Base-by-base conservation (phyloP, 2,113 vertebrate species). In the Sceloporus tristichus region DNA sequence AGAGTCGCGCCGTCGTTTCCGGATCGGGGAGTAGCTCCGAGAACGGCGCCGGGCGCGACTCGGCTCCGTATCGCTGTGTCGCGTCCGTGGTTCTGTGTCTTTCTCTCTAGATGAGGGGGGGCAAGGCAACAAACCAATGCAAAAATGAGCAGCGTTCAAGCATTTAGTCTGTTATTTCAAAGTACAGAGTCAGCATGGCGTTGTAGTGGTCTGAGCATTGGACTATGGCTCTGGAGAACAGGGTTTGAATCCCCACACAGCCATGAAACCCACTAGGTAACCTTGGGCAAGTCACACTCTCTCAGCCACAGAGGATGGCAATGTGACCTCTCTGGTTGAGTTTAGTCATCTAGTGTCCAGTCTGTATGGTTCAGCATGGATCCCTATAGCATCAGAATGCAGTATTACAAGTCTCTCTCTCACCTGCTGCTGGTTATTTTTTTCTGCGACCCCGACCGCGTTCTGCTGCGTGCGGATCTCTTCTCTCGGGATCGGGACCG, bases 1-100 rank as follows among this genome's bases (percentile, higher is more conserved):
- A 0, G 99, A 99, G 92, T 99, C 99, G 34, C 99, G 97, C 90
- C 99, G 97, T 92, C 99, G 96, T 91, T 99, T 99, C 79, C 99
- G 97, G 92, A 99, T 99, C 29, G 99, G 99, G 0, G 99, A 99
- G 92, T 99, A 99, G 95, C 98, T 99, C 91, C 99, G 97, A 62
- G 98, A 99, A 89, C 99, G 98, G 77, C 98, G 97, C 38, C 98
- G 98, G 38, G 98, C 92, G 4, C 98, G 96, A 87, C 97, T 87
- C 1, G 97, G 96, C 83, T 99, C 99, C 0, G 97, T 94, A 71
- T 99, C 99, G 0, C 98, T 94, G n/a, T 98, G 98, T 40, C 98
- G 97, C 0, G 97, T 90, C 74, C 97, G 95, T 19, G 94, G 90
- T 84, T 98, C 97, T 0, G 97, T 97, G 93, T 99, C 98, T 92